These are phyloP conservation scores for Pseudolycoriella hygida DNA, from an alignment of 2,888 invertebrate genomes.

Conservation along the genomic window DNA sequence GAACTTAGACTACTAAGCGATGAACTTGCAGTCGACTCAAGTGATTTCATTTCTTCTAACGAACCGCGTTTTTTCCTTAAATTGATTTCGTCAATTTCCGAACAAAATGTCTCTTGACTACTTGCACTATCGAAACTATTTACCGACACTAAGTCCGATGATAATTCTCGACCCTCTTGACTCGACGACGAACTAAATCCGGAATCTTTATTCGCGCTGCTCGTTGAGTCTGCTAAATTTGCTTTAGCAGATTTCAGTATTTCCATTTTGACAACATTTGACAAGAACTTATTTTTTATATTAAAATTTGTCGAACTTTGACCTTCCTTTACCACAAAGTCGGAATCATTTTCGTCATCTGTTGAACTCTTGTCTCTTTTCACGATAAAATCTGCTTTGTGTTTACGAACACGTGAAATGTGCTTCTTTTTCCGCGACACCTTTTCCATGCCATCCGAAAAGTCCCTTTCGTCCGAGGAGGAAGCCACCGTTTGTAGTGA, in stretches of 20 bases:
- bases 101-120: conserved; percentile 8
- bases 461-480: neutral
- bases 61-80: too few relatives aligned
- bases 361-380: conserved; percentile 1
- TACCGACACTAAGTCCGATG: neutral
- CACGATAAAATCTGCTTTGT: conserved; percentile 5
- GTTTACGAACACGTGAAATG: neutral
- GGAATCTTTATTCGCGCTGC: conserved; percentile 13
- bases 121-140: neutral
- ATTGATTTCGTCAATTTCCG: conserved; percentile 3
- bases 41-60: too few relatives aligned
- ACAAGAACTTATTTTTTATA: conserved; percentile 5
- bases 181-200: conserved; percentile 16
- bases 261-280: conserved; percentile 8
- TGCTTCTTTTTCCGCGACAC: neutral
- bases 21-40: too few relatives aligned
- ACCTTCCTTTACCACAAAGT: neutral
- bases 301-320: neutral
- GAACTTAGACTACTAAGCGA: too few relatives aligned
- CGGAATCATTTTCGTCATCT: conserved; percentile 2
- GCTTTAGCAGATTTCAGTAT: neutral
- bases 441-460: too few relatives aligned
- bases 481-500: neutral
- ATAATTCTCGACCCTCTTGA: conserved; percentile 16
- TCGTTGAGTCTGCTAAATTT: neutral